These are phyloP conservation scores for Eudemis profundana DNA, from an alignment of 2,888 invertebrate species.

Conservation along the genomic window DNA sequence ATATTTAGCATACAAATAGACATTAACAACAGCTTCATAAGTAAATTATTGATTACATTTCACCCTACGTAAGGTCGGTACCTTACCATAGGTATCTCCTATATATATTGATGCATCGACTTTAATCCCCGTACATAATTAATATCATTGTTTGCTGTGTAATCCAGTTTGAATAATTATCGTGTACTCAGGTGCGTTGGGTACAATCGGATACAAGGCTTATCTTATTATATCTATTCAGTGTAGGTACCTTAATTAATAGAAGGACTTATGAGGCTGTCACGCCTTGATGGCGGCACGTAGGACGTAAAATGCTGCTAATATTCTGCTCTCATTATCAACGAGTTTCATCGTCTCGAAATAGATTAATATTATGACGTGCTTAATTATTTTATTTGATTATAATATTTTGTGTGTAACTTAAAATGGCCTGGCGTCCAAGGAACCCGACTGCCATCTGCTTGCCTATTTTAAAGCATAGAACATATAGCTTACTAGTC, in stretches of 20 bases:
- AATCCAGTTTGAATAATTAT: constrained; percentile 40
- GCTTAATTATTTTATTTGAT: no score
- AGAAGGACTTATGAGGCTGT: constrained; percentile 1
- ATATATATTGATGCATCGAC: neutral
- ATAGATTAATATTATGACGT: neutral
- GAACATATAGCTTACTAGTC: no score
- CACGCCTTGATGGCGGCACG: constrained; percentile 8
- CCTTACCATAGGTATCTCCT: no score
- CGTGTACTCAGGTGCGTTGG: constrained; percentile 23
- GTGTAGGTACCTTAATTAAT: constrained; percentile 31
- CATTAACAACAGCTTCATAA: no score
- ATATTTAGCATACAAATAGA: no score
- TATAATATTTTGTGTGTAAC: no score
- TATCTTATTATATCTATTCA: constrained; percentile 31
- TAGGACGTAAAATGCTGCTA: constrained; percentile 22
- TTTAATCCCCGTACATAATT: constrained; percentile 28
- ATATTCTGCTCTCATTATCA: neutral
- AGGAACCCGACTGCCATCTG: no score
- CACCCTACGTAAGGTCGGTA: no score
- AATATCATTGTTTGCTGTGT: constrained; percentile 28
- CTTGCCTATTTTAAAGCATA: no score
- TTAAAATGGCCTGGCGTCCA: no score
- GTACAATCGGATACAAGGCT: constrained; percentile 29
- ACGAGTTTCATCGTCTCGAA: neutral
- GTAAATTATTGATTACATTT: neutral